Evolutionary conservation across 1,140 invertebrate genomes (phyloP).

Genomic region (Drosophila lowei): DNA sequence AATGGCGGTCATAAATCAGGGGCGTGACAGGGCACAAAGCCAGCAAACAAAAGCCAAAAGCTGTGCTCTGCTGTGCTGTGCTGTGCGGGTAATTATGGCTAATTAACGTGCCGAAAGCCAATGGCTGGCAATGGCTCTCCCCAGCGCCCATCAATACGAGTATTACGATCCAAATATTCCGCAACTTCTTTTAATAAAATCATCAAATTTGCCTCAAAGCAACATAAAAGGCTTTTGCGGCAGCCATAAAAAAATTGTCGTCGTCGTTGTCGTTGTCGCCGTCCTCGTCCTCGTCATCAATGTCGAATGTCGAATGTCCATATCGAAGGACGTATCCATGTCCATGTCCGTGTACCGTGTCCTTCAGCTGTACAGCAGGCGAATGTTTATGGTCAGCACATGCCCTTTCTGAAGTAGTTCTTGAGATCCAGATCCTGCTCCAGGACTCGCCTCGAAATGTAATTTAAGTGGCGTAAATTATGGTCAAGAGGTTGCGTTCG

Average conservation of each 20-base stretch:
- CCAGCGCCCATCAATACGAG: conserved; percentile 31
- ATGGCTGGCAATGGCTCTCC: background rate
- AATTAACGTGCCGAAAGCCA: conserved; percentile 67
- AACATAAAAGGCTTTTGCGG: conserved; percentile 65
- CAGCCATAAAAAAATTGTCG: conserved; percentile 69
- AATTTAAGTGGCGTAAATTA: conserved; percentile 77
- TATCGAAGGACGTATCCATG: background rate
- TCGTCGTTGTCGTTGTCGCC: conserved; percentile 24
- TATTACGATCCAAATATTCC: conserved; percentile 36
- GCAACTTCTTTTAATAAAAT: conserved; percentile 72
- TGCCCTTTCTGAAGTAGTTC: conserved; percentile 29
- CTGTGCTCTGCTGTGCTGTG: conserved; percentile 65
- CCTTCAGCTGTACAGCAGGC: conserved; percentile 25
- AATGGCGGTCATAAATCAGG: conserved; percentile 69
- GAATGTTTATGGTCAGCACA: conserved; percentile 64
- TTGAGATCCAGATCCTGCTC: conserved; percentile 12
- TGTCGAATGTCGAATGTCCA: conserved; percentile 41
- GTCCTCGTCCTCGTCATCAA: background rate
- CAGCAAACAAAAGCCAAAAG: conserved; percentile 74
- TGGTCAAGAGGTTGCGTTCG: conserved; percentile 65
- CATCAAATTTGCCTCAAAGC: conserved; percentile 73
- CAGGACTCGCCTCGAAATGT: conserved; percentile 51
- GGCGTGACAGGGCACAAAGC: conserved; percentile 77
- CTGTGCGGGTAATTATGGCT: conserved; percentile 77
- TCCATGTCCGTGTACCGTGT: conserved; percentile 1